Conservation (phyloP, 1,140 invertebrate genomes). For the Chrysoperla carnea region DNA sequence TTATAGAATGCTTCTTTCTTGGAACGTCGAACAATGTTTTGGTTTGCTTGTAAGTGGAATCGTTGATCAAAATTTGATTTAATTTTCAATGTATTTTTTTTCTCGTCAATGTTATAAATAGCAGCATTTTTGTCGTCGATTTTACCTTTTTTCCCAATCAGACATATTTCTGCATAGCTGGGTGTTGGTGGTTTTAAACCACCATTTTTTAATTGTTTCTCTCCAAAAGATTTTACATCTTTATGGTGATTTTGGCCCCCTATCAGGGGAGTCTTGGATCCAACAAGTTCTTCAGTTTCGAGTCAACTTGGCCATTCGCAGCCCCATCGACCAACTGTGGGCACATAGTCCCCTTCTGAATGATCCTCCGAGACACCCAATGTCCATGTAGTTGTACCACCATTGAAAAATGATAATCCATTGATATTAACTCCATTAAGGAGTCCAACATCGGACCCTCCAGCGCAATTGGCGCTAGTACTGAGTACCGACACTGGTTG, state of each 20-base stretch:
- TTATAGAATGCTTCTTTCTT: too few species aligned
- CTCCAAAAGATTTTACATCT: too few species aligned
- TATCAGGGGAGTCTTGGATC: slow-evolving; percentile 26
- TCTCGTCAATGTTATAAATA: too few species aligned
- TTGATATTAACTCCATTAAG: neutral
- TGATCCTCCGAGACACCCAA: neutral
- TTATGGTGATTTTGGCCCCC: slow-evolving; percentile 3
- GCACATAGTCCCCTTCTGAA: slow-evolving; percentile 40
- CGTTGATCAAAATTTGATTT: too few species aligned
- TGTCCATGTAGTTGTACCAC: neutral
- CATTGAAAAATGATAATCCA: neutral
- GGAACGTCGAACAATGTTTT: too few species aligned
- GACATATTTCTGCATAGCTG: too few species aligned
- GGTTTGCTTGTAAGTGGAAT: too few species aligned
- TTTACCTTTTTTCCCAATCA: too few species aligned
- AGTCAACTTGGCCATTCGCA: slow-evolving; percentile 88
- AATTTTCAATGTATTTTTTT: too few species aligned
- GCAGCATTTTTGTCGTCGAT: too few species aligned
- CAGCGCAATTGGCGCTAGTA: neutral
- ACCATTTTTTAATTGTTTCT: too few species aligned
- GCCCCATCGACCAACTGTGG: slow-evolving; percentile 67
- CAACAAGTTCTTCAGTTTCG: slow-evolving; percentile 38
- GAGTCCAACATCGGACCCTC: neutral
- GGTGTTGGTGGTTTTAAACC: too few species aligned
- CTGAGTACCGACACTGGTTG: neutral